These are phyloP conservation scores for Clostera curtula DNA, from an alignment of 2,888 invertebrate species.

Conservation along the genomic window DNA sequence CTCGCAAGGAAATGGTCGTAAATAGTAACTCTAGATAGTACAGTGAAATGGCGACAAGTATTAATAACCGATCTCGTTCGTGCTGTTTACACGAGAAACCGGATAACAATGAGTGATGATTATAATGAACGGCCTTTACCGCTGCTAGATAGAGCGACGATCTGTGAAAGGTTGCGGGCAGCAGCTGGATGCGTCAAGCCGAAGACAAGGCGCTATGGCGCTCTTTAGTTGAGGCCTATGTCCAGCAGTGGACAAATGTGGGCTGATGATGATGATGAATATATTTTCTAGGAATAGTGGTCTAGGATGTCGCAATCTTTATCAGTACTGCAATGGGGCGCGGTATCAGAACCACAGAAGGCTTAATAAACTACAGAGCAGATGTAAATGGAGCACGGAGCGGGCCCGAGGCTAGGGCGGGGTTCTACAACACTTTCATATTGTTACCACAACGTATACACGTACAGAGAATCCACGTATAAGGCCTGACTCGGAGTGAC, in stretches of 20 bases:
- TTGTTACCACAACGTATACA: conserved; percentile 49
- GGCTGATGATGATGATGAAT: too few species aligned
- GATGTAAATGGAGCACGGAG: conserved; percentile 70
- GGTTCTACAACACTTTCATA: conserved; percentile 73
- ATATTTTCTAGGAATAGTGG: conserved; percentile 5
- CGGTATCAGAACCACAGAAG: conserved; percentile 47
- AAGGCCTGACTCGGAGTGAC: too few species aligned
- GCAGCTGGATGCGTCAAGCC: too few species aligned
- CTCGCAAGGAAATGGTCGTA: conserved; percentile 13
- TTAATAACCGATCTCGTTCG: conserved; percentile 17
- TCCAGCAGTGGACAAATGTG: too few species aligned
- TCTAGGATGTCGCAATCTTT: conserved; percentile 24
- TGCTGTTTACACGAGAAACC: conserved; percentile 11
- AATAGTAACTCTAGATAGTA: conserved; percentile 11
- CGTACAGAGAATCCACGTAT: too few species aligned
- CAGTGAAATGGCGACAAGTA: conserved; percentile 18
- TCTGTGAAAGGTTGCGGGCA: too few species aligned
- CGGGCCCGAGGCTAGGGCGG: conserved; percentile 70
- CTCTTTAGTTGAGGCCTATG: too few species aligned
- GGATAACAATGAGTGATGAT: conserved; percentile 15
- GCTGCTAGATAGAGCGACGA: too few species aligned
- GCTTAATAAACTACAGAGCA: conserved; percentile 69
- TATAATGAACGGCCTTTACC: conserved; percentile 21
- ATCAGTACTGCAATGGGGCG: conserved; percentile 27
- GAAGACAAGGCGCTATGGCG: too few species aligned